A percentile compares a stretch with the other conserved stretches of the same genome.
These are phyloP conservation scores for Berghia stephanieae DNA, from an alignment of 1,140 invertebrate genomes.

Conservation along the genomic window DNA sequence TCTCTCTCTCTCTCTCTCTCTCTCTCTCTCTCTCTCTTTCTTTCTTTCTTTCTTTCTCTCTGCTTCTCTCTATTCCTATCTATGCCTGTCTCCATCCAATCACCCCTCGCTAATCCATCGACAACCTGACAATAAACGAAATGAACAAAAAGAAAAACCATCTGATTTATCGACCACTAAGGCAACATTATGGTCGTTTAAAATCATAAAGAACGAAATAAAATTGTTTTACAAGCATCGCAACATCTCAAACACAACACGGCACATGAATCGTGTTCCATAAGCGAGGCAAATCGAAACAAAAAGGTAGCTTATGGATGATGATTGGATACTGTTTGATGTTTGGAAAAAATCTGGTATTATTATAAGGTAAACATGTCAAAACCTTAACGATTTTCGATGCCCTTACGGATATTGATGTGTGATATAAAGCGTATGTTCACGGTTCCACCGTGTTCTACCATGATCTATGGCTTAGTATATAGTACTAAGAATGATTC, in stretches of 20 bases:
- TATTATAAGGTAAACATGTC: too few species aligned
- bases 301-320: too few species aligned
- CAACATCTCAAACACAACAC: not conserved
- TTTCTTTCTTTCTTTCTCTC: conserved; percentile 10
- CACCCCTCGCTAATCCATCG: not conserved
- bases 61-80: not conserved
- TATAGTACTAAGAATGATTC: too few species aligned
- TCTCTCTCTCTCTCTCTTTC: not conserved
- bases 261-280: not conserved
- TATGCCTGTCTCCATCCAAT: not conserved
- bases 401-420: too few species aligned
- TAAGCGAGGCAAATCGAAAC: not conserved
- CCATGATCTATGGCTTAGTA: too few species aligned
- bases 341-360: too few species aligned
- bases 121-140: not conserved
- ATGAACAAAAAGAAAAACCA: not conserved
- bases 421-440: too few species aligned
- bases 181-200: not conserved
- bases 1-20: conserved; percentile 15
- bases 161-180: too few species aligned
- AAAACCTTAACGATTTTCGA: too few species aligned
- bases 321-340: too few species aligned
- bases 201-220: not conserved
- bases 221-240: not conserved
- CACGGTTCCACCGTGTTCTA: too few species aligned